phyloP scores from a whole-genome alignment of 2,113 vertebrate species.

The Plectropomus leopardus region DNA sequence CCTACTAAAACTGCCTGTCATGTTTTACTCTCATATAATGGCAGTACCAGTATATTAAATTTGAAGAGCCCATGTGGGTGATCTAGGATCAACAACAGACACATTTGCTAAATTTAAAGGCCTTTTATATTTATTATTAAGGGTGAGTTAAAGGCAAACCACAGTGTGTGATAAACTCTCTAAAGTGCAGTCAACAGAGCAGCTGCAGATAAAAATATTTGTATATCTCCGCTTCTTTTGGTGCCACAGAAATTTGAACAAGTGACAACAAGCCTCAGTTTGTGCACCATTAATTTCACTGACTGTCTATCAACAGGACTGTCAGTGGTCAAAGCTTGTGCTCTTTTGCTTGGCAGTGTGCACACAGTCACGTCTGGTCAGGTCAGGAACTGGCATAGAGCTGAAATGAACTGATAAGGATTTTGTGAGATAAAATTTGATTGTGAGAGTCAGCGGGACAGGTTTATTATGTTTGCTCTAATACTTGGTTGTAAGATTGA shows the following conservation, averaged over 20 bases:
- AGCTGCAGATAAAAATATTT: not conserved
- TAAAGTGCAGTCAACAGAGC: not conserved
- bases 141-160: not conserved
- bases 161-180: not conserved
- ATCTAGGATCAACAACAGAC: no score
- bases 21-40: not conserved
- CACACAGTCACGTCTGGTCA: not conserved
- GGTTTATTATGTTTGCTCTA: not conserved
- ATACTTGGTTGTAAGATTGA: not conserved
- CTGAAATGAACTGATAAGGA: not conserved
- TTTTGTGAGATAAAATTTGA: not conserved
- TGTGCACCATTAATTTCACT: constrained; percentile 15
- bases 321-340: not conserved
- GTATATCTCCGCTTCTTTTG: not conserved
- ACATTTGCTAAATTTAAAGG: not conserved
- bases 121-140: not conserved
- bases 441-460: not conserved
- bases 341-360: not conserved
- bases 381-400: not conserved
- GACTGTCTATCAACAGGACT: not conserved
- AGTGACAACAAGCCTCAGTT: not conserved
- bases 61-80: not conserved
- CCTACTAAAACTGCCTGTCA: not conserved
- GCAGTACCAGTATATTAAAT: not conserved
- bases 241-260: constrained; percentile 8